Conservation (phyloP, 1,140 invertebrate species). For the Varroa destructor region DNA sequence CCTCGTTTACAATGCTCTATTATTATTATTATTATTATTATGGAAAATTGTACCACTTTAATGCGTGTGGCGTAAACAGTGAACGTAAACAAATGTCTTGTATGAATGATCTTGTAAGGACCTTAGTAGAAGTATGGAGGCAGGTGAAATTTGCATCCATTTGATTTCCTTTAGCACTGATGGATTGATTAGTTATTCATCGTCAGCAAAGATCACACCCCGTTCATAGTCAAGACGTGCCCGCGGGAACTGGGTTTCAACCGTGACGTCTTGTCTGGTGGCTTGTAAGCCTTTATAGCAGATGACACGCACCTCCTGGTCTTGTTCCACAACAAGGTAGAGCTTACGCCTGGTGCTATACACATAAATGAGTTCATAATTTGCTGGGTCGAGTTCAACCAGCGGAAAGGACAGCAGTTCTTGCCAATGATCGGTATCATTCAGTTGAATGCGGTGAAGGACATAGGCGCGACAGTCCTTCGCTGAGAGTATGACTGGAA, state of each 20-base stretch:
- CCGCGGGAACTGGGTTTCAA: background rate
- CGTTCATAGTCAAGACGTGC: conserved; percentile 20
- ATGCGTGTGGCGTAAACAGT: too few species aligned
- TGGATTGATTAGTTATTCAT: background rate
- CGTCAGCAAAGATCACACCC: conserved; percentile 11
- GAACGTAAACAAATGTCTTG: too few species aligned
- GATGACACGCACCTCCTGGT: conserved; percentile 9
- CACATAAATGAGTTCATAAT: conserved; percentile 14
- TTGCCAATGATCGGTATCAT: background rate
- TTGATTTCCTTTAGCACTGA: too few species aligned
- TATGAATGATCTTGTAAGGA: too few species aligned
- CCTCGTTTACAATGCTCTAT: too few species aligned
- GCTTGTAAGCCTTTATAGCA: conserved; percentile 9
- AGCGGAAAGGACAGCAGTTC: background rate
- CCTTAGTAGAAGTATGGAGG: too few species aligned
- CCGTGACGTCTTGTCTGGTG: background rate
- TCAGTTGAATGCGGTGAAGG: background rate
- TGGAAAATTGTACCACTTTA: too few species aligned
- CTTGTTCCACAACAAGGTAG: conserved; percentile 15
- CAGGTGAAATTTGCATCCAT: too few species aligned
- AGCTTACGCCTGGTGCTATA: conserved; percentile 19
- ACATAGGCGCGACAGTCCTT: conserved; percentile 4
- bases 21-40: too few species aligned
- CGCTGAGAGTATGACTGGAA: conserved; percentile 2
- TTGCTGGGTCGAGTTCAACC: background rate